Percentiles rank a stretch among this genome's conserved stretches.
These are phyloP conservation scores for Dusona sp. DNA, from an alignment of 2,888 invertebrate genomes.

Conservation along the genomic window DNA sequence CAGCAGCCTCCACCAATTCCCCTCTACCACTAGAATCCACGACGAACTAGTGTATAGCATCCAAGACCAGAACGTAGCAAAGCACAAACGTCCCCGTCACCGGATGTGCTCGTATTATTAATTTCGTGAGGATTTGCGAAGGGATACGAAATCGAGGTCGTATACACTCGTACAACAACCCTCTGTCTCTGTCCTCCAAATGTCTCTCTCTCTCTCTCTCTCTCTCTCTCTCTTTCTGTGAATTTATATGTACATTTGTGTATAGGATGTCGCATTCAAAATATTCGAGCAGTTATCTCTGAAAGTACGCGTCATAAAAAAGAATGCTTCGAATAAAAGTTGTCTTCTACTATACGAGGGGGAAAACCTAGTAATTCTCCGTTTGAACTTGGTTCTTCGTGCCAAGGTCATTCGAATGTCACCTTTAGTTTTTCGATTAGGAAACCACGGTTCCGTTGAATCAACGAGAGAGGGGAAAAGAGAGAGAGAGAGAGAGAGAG, in stretches of 20 bases:
- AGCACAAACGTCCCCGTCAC: conserved; percentile 69
- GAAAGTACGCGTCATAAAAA: background rate
- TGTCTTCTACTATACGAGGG: background rate
- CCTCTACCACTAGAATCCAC: background rate
- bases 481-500: too few species aligned
- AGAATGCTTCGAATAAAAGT: background rate
- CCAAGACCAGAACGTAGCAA: conserved; percentile 63
- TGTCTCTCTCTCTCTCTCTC: background rate
- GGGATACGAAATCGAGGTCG: conserved; percentile 61
- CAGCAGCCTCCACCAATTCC: conserved; percentile 44
- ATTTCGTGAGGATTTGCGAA: conserved; percentile 71
- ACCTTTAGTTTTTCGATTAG: background rate
- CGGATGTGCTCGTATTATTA: conserved; percentile 73
- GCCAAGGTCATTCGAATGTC: background rate
- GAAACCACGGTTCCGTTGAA: background rate
- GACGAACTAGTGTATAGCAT: conserved; percentile 29
- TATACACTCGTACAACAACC: conserved; percentile 55
- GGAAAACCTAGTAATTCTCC: background rate
- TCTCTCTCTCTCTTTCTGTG: background rate
- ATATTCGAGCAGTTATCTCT: background rate
- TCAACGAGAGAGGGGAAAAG: too few species aligned
- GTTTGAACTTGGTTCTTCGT: background rate
- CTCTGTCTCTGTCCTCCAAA: background rate
- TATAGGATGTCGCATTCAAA: background rate
- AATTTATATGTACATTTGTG: background rate